These are phyloP conservation scores for Peucedramus taeniatus DNA, from an alignment of 2,113 vertebrate genomes.

Conservation along the genomic window DNA sequence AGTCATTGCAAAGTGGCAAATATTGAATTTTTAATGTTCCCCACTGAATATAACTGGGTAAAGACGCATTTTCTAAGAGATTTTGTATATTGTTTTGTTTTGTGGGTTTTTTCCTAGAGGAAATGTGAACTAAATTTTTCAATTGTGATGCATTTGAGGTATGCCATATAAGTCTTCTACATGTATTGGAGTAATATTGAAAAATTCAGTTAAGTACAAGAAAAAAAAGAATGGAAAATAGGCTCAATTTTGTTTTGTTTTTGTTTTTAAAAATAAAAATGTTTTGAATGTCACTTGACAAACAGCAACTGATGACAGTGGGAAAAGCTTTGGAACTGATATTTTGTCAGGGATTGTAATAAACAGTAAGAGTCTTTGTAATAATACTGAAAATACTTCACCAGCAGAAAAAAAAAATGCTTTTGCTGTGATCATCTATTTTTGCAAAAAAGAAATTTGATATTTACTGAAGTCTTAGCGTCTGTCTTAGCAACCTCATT, in stretches of 20 bases:
- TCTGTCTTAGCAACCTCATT: not conserved
- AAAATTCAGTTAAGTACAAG: not conserved
- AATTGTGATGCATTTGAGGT: not conserved
- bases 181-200: not conserved
- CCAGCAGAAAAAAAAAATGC: not conserved
- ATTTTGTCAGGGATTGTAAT: conserved; percentile 10
- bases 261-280: conserved; percentile 19
- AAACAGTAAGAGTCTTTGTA: not conserved
- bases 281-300: conserved; percentile 31
- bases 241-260: not conserved
- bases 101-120: not conserved
- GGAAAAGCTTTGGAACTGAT: conserved; percentile 1
- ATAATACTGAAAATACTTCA: not conserved
- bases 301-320: not conserved
- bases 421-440: not conserved
- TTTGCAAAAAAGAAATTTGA: not conserved
- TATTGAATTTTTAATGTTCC: conserved; percentile 56
- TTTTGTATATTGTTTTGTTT: conserved; percentile 21
- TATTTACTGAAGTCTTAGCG: not conserved
- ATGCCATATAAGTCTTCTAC: not conserved
- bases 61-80: conserved; percentile 16
- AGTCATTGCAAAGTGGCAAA: conserved; percentile 24
- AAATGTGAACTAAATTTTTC: not conserved
- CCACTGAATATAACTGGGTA: not conserved
- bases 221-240: conserved; percentile 48